Evolutionary conservation across 2,797 vertebrate species (phyloP), one percentile per base, ranked within the genome.

Genomic region (Gymnocypris eckloni): DNA sequence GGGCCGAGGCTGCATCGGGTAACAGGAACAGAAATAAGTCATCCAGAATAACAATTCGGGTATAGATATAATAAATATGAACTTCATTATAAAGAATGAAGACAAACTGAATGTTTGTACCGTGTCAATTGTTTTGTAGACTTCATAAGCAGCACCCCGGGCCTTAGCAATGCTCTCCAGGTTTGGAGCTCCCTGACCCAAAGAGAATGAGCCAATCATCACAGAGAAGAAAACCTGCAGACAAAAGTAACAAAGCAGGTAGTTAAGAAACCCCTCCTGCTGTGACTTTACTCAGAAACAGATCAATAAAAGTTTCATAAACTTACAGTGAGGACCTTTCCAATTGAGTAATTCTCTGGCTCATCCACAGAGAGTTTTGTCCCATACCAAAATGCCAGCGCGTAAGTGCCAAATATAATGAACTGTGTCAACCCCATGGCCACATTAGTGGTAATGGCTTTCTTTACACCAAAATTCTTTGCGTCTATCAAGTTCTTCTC

Each of bases 371-470:
- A 90, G 54, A 95, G 90, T 67, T 92, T 93, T 45, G 94, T 94
- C 75, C 94, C 95, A 81, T 96, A 96, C 94, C 94, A 95, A 90
- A 96, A 95, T 2, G 93, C 93, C 61, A 95, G 90, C 1, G 93
- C 94, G 4, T 95, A 94, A 1, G 93, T 92, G 81, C 84, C 93
- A 83, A 93, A 94, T 89, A 95, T 91, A 67, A 95, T 88, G 43
- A 95, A 94, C 84, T 93, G 93, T 13, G 93, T 89, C 1, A 94
- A 67, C 3, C 94, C 95, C 85, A 94, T 81, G 52, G 93, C 91
- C 15, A 92, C 78, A 67, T 95, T 94, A 9, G 92, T 93, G 59
- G 87, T 93, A 66, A 94, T 88, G 8, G 94, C 91, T 86, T 94
- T 95, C 89, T 93, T 95, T 28, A 96, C 90, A 7, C 95, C 95